Conservation (phyloP, 2,888 invertebrate species). For the Microplitis deprimator region DNA sequence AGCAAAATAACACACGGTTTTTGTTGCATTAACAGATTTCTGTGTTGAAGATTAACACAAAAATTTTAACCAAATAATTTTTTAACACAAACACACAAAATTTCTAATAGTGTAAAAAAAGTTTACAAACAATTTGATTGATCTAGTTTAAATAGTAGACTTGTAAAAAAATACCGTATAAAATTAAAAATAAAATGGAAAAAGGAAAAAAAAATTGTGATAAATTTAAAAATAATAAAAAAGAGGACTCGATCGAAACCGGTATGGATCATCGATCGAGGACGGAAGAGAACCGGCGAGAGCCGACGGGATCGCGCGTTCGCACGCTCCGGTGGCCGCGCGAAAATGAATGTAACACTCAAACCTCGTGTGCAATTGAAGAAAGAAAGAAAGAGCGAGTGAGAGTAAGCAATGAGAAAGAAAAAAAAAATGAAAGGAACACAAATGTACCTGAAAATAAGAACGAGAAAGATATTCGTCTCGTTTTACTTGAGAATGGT, state of each 20-base stretch:
- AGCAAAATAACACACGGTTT: too few species aligned
- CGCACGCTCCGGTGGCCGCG: slow-evolving; percentile 45
- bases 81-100: too few species aligned
- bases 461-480: slow-evolving; percentile 31
- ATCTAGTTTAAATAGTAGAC: neutral
- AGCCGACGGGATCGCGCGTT: slow-evolving; percentile 41
- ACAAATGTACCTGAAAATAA: slow-evolving; percentile 25
- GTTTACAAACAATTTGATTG: neutral
- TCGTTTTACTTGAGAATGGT: slow-evolving; percentile 27
- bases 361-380: slow-evolving; percentile 34
- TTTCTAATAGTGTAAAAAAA: too few species aligned
- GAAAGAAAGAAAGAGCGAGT: slow-evolving; percentile 10
- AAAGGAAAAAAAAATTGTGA: slow-evolving; percentile 6
- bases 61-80: too few species aligned
- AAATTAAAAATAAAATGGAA: slow-evolving; percentile 6
- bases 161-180: neutral
- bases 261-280: slow-evolving; percentile 44
- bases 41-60: too few species aligned
- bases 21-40: too few species aligned
- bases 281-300: slow-evolving; percentile 39
- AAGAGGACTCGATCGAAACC: slow-evolving; percentile 35
- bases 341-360: slow-evolving; percentile 44
- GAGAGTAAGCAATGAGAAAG: slow-evolving; percentile 11
- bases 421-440: slow-evolving; percentile 32
- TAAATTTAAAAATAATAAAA: slow-evolving; percentile 25